Conservation (phyloP, 1,140 invertebrate species). For the Panagrolaimus sp. region DNA sequence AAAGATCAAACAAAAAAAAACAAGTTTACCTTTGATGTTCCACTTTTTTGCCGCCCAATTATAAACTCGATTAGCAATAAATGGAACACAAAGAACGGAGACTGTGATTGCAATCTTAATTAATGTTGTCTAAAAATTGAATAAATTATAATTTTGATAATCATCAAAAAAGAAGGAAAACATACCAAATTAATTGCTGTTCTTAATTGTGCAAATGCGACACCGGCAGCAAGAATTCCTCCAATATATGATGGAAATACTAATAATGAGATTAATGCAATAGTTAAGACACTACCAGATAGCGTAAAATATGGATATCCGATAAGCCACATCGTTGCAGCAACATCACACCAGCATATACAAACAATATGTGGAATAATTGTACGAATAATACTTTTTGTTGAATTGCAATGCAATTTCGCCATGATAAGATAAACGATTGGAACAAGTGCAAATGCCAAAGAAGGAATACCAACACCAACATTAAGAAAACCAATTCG, state of each 20-base stretch:
- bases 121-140: conserved; percentile 45
- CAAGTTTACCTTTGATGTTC: conserved; percentile 39
- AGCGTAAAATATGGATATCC: conserved; percentile 43
- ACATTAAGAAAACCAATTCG: conserved; percentile 39
- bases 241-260: conserved; percentile 42
- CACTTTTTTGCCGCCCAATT: conserved; percentile 37
- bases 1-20: conserved; percentile 4
- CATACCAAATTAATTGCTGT: conserved; percentile 45
- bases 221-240: conserved; percentile 33
- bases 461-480: conserved; percentile 34
- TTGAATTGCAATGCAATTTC: background rate
- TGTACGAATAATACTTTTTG: conserved; percentile 23
- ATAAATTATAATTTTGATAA: background rate
- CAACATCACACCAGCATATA: conserved; percentile 48
- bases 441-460: conserved; percentile 40
- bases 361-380: conserved; percentile 49
- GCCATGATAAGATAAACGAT: conserved; percentile 46
- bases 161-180: conserved; percentile 5
- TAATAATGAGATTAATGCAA: conserved; percentile 44
- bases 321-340: conserved; percentile 51
- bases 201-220: conserved; percentile 43
- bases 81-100: conserved; percentile 46
- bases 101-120: conserved; percentile 45
- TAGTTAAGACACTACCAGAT: conserved; percentile 39
- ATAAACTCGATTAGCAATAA: conserved; percentile 42